Conservation (phyloP, 2,797 vertebrate genomes). For the Phyllotis vaccarum region DNA sequence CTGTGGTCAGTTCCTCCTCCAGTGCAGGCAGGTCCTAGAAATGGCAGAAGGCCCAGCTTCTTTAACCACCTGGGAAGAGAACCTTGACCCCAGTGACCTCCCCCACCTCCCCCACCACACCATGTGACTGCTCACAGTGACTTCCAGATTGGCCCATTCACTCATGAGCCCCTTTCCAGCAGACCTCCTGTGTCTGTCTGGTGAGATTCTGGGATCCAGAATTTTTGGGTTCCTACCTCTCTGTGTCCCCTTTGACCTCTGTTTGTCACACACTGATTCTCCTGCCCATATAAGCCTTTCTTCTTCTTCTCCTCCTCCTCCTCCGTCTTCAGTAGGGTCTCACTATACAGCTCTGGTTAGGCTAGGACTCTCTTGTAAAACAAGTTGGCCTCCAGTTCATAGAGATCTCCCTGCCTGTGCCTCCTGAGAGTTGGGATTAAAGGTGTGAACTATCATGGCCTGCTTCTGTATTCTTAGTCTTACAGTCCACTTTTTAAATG, state of each 20-base stretch:
- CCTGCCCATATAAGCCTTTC: background rate
- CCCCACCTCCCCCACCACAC: background rate
- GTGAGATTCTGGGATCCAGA: background rate
- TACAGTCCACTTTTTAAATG: background rate
- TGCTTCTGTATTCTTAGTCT: background rate
- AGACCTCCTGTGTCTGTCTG: background rate
- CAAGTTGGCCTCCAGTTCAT: background rate
- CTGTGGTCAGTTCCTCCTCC: constrained; percentile 63
- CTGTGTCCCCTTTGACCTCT: background rate
- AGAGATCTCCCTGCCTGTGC: background rate
- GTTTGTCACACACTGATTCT: background rate
- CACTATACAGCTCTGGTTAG: background rate
- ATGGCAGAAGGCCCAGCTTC: constrained; percentile 30
- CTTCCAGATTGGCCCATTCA: background rate
- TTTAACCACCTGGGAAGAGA: background rate
- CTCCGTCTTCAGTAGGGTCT: background rate
- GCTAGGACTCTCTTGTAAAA: background rate
- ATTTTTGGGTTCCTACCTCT: background rate
- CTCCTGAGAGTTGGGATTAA: background rate
- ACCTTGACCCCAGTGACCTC: background rate
- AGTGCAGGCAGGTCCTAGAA: background rate
- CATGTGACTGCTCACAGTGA: background rate
- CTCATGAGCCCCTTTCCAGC: background rate
- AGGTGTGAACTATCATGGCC: background rate
- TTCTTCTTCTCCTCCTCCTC: background rate